Conservation (phyloP, 2,797 vertebrate species). For the Acanthurus tractus region DNA sequence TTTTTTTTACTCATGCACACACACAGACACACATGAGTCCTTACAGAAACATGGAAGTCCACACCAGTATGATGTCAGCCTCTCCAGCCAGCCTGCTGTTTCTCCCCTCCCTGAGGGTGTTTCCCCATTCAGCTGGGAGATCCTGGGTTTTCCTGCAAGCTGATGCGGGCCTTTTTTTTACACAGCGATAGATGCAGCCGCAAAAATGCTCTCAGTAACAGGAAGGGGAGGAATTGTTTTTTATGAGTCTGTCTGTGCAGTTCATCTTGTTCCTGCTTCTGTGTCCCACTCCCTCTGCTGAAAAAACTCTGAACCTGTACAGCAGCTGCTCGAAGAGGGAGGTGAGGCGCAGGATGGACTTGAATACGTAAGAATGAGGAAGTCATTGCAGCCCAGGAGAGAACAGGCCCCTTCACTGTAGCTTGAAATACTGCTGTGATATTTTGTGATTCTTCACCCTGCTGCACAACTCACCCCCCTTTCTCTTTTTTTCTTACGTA, state of each 20-base stretch:
- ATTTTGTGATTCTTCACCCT: background rate
- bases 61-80: constrained; percentile 82
- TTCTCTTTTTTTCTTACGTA: background rate
- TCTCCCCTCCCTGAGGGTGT: constrained; percentile 83
- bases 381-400: constrained; percentile 52
- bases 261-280: constrained; percentile 40
- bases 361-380: constrained; percentile 74
- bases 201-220: constrained; percentile 12
- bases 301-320: constrained; percentile 41
- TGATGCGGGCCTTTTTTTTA: constrained; percentile 52
- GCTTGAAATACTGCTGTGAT: constrained; percentile 7
- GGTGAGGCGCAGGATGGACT: constrained; percentile 48
- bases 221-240: constrained; percentile 24
- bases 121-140: constrained; percentile 82
- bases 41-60: constrained; percentile 70
- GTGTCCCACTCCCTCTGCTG: constrained; percentile 19
- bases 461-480: background rate
- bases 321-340: constrained; percentile 49
- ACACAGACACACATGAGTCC: constrained; percentile 42
- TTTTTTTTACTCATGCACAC: constrained; percentile 8
- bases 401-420: background rate
- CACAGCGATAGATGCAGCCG: constrained; percentile 15
- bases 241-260: constrained; percentile 36
- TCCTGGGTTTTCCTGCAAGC: constrained; percentile 81
- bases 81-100: constrained; percentile 66